Evolutionary conservation across 2,113 vertebrate genomes (phyloP).

Genomic region (Ranitomeya imitator): DNA sequence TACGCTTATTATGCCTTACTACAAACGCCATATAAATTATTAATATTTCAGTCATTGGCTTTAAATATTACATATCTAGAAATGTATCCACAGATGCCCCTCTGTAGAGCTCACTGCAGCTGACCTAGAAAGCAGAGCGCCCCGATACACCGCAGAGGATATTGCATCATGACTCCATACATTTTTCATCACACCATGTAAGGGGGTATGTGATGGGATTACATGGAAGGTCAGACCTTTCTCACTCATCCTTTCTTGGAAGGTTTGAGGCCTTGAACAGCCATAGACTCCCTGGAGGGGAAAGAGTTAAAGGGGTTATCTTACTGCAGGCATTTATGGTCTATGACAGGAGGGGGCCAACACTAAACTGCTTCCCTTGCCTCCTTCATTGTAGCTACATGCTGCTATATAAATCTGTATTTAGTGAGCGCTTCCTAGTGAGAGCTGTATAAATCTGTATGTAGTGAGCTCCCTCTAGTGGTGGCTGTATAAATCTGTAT

Average conservation of each 20-base stretch:
- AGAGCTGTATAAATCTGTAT: background rate
- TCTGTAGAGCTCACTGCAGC: background rate
- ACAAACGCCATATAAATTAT: background rate
- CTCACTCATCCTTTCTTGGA: background rate
- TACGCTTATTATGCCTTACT: background rate
- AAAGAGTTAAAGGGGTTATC: background rate
- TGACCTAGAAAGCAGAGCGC: conserved; percentile 1
- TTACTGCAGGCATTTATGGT: background rate
- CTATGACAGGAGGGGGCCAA: too few relatives aligned
- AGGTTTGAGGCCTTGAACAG: background rate
- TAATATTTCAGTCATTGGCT: background rate
- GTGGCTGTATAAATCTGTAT: too few relatives aligned
- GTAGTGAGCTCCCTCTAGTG: too few relatives aligned
- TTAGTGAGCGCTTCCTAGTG: background rate
- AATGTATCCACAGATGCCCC: background rate
- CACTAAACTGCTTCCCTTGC: too few relatives aligned
- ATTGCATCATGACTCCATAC: background rate
- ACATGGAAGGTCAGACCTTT: background rate
- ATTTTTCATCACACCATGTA: background rate
- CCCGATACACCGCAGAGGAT: background rate
- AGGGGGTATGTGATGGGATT: background rate
- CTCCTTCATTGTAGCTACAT: too few relatives aligned
- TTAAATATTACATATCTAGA: background rate
- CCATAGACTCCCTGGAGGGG: too few relatives aligned
- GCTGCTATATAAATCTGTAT: too few relatives aligned